These are phyloP conservation scores for Delichon dasypus DNA, from an alignment of 2,797 vertebrate genomes.

Conservation along the genomic window DNA sequence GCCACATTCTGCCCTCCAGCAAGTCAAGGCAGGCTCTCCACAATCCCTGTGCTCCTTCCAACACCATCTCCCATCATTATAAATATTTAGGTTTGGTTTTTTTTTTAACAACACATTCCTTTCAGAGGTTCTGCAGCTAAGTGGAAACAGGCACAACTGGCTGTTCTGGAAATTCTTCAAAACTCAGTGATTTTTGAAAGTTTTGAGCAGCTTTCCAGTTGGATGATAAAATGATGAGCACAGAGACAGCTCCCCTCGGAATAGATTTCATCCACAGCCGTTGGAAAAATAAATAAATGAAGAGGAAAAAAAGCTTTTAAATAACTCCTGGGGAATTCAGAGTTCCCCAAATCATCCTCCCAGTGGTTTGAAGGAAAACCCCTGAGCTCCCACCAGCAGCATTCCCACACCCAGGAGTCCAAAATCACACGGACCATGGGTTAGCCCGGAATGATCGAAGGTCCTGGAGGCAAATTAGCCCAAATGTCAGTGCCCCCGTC, in stretches of 20 bases:
- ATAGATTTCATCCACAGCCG: not conserved
- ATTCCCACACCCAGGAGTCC: not conserved
- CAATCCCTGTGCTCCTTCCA: not conserved
- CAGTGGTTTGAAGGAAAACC: not conserved
- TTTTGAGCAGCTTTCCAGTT: not conserved
- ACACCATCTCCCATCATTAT: not conserved
- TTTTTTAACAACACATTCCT: not conserved
- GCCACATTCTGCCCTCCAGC: not conserved
- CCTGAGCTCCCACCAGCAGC: not conserved
- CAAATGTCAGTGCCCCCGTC: conserved; percentile 31
- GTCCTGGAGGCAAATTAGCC: not conserved
- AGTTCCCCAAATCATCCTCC: not conserved
- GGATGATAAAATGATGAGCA: not conserved
- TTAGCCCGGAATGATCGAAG: not conserved
- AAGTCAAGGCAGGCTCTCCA: not conserved
- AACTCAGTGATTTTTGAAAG: not conserved
- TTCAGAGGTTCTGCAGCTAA: not conserved
- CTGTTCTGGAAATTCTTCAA: not conserved
- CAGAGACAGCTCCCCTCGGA: not conserved
- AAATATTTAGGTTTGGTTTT: not conserved
- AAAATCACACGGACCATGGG: not conserved
- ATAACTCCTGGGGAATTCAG: not conserved
- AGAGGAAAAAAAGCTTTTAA: not conserved
- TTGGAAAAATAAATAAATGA: not conserved
- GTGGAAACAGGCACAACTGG: not conserved